phyloP scores from a whole-genome alignment of 2,797 vertebrate species.

The Eospalax fontanierii region DNA sequence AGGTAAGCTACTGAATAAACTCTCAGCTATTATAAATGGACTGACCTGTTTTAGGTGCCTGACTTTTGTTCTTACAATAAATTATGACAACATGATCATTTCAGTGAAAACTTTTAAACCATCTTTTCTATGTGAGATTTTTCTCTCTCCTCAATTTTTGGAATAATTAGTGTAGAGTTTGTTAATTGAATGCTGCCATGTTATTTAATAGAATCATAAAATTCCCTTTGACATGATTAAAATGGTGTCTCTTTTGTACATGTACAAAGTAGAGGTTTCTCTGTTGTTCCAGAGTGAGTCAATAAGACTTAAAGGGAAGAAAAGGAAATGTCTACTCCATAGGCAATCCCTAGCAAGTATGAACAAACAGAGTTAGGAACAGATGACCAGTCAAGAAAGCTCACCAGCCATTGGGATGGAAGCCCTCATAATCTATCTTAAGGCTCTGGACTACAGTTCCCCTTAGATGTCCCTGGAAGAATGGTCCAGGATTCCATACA shows the following conservation, averaged over 20 bases:
- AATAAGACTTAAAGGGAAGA: too few relatives aligned
- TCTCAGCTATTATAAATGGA: background rate
- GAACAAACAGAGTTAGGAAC: background rate
- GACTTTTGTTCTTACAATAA: background rate
- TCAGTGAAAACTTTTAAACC: background rate
- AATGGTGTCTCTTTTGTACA: background rate
- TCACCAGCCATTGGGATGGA: too few relatives aligned
- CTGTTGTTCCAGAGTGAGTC: background rate
- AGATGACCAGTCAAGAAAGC: background rate
- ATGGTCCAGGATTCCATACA: too few relatives aligned
- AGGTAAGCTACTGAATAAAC: background rate
- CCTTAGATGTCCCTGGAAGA: background rate
- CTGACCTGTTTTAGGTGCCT: background rate
- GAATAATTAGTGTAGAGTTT: background rate
- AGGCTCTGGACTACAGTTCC: too few relatives aligned
- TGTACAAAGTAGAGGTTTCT: background rate
- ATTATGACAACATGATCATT: background rate
- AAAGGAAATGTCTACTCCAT: background rate
- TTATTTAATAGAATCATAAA: background rate
- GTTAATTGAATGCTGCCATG: background rate
- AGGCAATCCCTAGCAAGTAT: background rate
- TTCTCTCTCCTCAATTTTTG: background rate
- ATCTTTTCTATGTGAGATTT: background rate
- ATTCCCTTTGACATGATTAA: background rate
- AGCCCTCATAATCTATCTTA: background rate